A percentile compares a stretch with the other conserved stretches of the same genome.
Conservation (phyloP, 2,888 invertebrate species). For the Cyaniris semiargus region DNA sequence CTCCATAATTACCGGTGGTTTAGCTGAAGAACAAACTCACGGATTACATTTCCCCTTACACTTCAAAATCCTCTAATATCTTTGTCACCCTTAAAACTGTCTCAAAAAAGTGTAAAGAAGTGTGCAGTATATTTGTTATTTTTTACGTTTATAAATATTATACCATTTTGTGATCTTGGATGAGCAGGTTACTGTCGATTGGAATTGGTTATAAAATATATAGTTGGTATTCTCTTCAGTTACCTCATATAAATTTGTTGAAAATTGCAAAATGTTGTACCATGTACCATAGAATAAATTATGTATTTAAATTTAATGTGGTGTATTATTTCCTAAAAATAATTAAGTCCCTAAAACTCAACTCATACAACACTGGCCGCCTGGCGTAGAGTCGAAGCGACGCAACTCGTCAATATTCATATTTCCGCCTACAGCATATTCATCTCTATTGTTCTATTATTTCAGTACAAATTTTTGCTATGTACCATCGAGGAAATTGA, state of each 20-base stretch:
- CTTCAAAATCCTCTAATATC: not conserved
- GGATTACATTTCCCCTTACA: not conserved
- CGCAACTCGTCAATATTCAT: no score
- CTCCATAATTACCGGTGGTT: not conserved
- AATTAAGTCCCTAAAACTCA: not conserved
- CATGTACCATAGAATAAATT: conserved; percentile 80
- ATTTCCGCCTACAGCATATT: no score
- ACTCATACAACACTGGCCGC: no score
- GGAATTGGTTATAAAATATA: conserved; percentile 33
- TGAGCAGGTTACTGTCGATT: conserved; percentile 45
- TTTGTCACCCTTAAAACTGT: conserved; percentile 56
- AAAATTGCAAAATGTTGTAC: conserved; percentile 53
- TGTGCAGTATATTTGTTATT: conserved; percentile 63
- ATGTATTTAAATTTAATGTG: conserved; percentile 68
- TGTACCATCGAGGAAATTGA: no score
- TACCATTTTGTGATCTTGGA: conserved; percentile 46
- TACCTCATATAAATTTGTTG: conserved; percentile 47
- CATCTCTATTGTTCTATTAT: no score
- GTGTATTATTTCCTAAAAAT: conserved; percentile 43
- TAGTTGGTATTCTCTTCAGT: conserved; percentile 38
- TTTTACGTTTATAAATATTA: conserved; percentile 73
- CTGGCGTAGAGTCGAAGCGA: no score
- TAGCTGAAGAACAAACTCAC: not conserved
- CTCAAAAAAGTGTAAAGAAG: conserved; percentile 55
- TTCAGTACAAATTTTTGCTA: no score